Evolutionary conservation across 2,797 vertebrate species (phyloP).

Genomic region (Gallinago nigripennis): DNA sequence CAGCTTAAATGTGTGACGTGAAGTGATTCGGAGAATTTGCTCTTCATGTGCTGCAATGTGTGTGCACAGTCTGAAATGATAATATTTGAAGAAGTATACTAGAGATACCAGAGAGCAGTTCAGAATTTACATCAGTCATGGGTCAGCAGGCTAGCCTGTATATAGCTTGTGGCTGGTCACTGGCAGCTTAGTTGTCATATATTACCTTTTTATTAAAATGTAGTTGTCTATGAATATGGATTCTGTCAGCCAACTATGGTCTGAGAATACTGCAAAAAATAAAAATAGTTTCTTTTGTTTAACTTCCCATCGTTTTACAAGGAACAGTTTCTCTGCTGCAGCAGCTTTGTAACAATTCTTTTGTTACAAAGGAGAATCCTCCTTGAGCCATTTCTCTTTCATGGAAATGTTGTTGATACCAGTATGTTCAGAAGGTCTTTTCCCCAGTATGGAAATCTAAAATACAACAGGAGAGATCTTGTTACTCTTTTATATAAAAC

Average conservation of each 20-base stretch:
- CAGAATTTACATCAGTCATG: neutral
- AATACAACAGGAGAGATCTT: neutral
- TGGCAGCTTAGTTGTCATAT: neutral
- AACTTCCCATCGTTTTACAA: neutral
- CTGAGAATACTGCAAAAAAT: neutral
- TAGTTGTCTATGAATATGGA: neutral
- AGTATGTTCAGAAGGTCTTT: neutral
- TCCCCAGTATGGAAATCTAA: neutral
- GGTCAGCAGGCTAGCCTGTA: neutral
- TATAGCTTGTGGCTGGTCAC: neutral
- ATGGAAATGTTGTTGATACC: neutral
- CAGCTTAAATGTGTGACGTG: neutral
- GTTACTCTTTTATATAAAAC: neutral
- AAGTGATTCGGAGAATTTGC: neutral
- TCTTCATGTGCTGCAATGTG: neutral
- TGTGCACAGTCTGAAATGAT: neutral
- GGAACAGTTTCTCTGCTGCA: neutral
- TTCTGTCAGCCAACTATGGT: neutral
- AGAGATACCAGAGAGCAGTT: neutral
- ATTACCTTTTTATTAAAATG: neutral
- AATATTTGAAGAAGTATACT: neutral
- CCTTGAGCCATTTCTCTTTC: neutral
- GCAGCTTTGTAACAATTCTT: neutral
- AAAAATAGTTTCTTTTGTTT: neutral
- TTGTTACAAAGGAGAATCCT: neutral